Conservation (phyloP, 2,888 invertebrate genomes). For the Apeira syringaria region DNA sequence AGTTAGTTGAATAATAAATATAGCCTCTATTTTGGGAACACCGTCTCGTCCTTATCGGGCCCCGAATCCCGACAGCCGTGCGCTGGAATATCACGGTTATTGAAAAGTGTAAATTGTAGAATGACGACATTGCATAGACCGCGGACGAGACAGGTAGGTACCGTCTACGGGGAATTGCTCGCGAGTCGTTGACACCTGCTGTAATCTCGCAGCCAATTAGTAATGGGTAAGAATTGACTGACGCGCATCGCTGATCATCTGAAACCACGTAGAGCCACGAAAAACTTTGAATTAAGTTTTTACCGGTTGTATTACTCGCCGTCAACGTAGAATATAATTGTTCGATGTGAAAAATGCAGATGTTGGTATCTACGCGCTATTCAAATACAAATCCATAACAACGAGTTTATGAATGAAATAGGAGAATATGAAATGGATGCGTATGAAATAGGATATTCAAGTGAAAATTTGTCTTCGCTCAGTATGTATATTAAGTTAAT, state of each 20-base stretch:
- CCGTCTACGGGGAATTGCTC: slow-evolving; percentile 14
- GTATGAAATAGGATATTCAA: too few relatives aligned
- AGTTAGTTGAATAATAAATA: slow-evolving; percentile 69
- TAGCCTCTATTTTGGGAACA: slow-evolving; percentile 73
- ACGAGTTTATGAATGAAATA: too few relatives aligned
- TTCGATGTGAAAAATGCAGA: too few relatives aligned
- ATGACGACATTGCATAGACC: neutral
- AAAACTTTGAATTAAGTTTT: slow-evolving; percentile 23
- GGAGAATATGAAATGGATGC: too few relatives aligned
- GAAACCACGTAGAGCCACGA: slow-evolving; percentile 28
- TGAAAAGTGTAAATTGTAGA: too few relatives aligned
- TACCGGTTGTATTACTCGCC: slow-evolving; percentile 1
- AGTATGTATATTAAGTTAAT: too few relatives aligned
- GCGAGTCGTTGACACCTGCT: slow-evolving; percentile 31
- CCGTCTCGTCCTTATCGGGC: slow-evolving; percentile 63
- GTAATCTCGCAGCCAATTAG: slow-evolving; percentile 31
- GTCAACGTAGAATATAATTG: too few relatives aligned
- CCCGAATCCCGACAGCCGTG: slow-evolving; percentile 40
- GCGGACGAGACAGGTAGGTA: slow-evolving; percentile 9
- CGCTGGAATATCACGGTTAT: slow-evolving; percentile 7
- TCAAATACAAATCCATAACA: too few relatives aligned
- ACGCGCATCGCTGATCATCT: slow-evolving; percentile 25
- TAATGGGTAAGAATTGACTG: slow-evolving; percentile 31
- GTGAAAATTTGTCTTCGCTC: too few relatives aligned
- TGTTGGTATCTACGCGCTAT: too few relatives aligned